These are phyloP conservation scores for Crossocerus cetratus DNA, from an alignment of 2,888 invertebrate genomes.

Conservation along the genomic window DNA sequence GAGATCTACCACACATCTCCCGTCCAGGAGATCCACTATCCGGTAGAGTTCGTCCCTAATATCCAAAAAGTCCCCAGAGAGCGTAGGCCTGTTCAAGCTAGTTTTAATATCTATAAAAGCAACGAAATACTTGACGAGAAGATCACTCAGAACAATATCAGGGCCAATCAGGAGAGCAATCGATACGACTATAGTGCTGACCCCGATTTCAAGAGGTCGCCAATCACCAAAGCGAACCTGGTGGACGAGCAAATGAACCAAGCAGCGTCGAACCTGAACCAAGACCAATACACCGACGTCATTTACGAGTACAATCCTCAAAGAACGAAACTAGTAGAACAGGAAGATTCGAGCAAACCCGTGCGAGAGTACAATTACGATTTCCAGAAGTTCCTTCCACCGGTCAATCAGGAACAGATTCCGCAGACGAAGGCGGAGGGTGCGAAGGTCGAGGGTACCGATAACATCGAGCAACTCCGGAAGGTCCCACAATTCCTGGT, in stretches of 20 bases:
- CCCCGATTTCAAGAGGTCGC: neutral
- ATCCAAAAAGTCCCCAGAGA: slow-evolving; percentile 44
- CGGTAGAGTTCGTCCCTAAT: slow-evolving; percentile 56
- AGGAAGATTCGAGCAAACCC: neutral
- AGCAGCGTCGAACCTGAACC: neutral
- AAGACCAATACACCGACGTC: too few species aligned
- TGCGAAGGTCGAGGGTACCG: neutral
- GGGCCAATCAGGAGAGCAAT: slow-evolving; percentile 14
- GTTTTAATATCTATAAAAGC: slow-evolving; percentile 29
- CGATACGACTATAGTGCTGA: slow-evolving; percentile 38
- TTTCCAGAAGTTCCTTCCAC: neutral
- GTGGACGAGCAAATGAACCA: neutral
- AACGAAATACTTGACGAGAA: slow-evolving; percentile 37
- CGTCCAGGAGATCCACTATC: slow-evolving; percentile 73
- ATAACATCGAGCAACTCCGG: neutral
- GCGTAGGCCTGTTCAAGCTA: neutral
- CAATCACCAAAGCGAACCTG: neutral
- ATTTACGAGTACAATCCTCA: slow-evolving; percentile 34
- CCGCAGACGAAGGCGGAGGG: neutral
- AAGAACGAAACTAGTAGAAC: slow-evolving; percentile 11
- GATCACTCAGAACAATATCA: neutral
- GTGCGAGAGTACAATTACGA: neutral
- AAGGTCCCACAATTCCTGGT: slow-evolving; percentile 22
- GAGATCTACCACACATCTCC: slow-evolving; percentile 71
- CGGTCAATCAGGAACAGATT: neutral